Conservation (phyloP, 2,888 invertebrate genomes). For the Gari tellinella region DNA sequence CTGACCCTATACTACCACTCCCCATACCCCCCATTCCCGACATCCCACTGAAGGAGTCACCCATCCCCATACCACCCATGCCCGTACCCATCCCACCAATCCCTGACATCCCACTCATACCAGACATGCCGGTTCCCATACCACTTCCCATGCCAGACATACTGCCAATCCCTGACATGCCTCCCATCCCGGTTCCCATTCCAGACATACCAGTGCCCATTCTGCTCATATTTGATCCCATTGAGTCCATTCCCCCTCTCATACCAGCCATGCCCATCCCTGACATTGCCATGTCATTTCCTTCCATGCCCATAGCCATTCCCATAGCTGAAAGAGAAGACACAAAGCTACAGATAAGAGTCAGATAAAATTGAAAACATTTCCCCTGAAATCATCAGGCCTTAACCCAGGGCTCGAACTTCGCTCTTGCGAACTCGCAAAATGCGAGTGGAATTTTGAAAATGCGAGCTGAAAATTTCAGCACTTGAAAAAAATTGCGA, state of each 20-base stretch:
- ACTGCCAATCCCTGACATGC: slow-evolving; percentile 54
- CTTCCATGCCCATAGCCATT: slow-evolving; percentile 56
- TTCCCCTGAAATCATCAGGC: too few relatives aligned
- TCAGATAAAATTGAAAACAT: not conserved
- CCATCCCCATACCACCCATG: slow-evolving; percentile 57
- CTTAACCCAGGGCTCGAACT: too few relatives aligned
- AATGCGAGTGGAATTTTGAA: too few relatives aligned
- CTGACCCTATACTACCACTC: slow-evolving; percentile 46
- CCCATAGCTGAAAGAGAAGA: slow-evolving; percentile 40
- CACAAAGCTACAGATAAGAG: not conserved
- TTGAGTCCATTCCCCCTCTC: slow-evolving; percentile 58
- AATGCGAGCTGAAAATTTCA: too few relatives aligned
- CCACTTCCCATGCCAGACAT: slow-evolving; percentile 56
- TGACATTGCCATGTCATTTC: slow-evolving; percentile 39
- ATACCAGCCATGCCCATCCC: slow-evolving; percentile 56
- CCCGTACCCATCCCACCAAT: slow-evolving; percentile 56
- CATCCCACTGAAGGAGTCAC: slow-evolving; percentile 51
- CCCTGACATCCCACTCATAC: slow-evolving; percentile 52
- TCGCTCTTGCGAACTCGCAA: too few relatives aligned
- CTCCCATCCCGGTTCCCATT: slow-evolving; percentile 52
- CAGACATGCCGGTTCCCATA: slow-evolving; percentile 29
- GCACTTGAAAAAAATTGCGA: too few relatives aligned
- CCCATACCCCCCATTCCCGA: slow-evolving; percentile 56
- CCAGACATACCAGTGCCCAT: slow-evolving; percentile 60
- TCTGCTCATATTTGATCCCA: slow-evolving; percentile 45